These are phyloP conservation scores for Galleria mellonella DNA, from an alignment of 1,140 invertebrate species.

Conservation along the genomic window DNA sequence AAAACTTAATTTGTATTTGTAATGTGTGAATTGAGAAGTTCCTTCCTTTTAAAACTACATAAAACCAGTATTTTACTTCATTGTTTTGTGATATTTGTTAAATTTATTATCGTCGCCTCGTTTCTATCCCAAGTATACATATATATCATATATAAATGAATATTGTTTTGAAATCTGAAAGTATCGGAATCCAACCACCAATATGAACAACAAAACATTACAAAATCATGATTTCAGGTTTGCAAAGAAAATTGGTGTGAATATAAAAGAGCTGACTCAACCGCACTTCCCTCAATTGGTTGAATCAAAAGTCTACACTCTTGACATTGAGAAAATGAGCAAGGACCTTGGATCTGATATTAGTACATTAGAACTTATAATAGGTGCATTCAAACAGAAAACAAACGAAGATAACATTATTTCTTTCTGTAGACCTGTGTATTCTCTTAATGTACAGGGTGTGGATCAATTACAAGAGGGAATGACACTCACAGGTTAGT, in stretches of 20 bases:
- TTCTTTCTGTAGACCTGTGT: slow-evolving; percentile 63
- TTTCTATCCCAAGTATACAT: no score
- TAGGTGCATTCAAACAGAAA: slow-evolving; percentile 63
- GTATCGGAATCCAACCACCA: no score
- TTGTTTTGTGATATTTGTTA: no score
- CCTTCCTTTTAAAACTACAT: no score
- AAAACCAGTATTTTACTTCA: no score
- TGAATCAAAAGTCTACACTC: slow-evolving; percentile 31
- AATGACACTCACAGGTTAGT: slow-evolving; percentile 53
- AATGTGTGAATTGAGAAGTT: no score
- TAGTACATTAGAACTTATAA: slow-evolving; percentile 57
- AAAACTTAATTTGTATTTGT: no score
- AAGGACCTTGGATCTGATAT: slow-evolving; percentile 44
- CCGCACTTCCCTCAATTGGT: slow-evolving; percentile 60
- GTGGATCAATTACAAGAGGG: slow-evolving; percentile 51
- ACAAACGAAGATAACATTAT: slow-evolving; percentile 62
- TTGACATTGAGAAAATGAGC: slow-evolving; percentile 31
- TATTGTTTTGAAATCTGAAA: no score
- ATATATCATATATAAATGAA: no score
- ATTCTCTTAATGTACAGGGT: slow-evolving; percentile 55
- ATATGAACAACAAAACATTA: no score
- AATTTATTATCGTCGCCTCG: no score
- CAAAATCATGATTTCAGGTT: slow-evolving; percentile 28
- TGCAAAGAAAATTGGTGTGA: slow-evolving; percentile 58
- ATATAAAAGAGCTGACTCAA: slow-evolving; percentile 60